Evolutionary conservation across 1,140 invertebrate genomes (phyloP).

Genomic region (Elysia chlorotica): DNA sequence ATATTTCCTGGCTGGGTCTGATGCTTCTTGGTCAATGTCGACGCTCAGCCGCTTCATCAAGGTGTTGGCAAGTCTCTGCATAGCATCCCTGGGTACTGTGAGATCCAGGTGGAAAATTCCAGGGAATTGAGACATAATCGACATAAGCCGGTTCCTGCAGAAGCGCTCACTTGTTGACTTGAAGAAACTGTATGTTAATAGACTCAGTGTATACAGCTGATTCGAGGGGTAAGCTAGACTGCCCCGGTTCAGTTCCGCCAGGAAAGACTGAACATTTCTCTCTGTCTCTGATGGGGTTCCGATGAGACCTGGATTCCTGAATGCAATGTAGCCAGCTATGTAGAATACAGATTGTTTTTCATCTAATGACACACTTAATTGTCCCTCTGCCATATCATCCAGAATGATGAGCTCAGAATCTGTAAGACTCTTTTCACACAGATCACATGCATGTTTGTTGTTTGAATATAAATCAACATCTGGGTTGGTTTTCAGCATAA

Average conservation of each 20-base stretch:
- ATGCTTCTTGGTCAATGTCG: too few species aligned
- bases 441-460: not conserved
- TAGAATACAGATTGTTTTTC: not conserved
- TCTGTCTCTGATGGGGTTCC: not conserved
- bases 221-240: not conserved
- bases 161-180: not conserved
- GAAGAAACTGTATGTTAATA: not conserved
- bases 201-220: not conserved
- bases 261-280: not conserved
- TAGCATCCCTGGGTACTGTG: not conserved
- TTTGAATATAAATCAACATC: not conserved
- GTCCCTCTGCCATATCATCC: not conserved
- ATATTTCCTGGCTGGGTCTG: too few species aligned
- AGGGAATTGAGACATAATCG: not conserved
- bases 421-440: not conserved
- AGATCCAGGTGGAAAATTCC: not conserved
- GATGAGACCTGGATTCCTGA: not conserved
- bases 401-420: not conserved
- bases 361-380: not conserved
- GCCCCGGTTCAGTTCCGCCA: not conserved
- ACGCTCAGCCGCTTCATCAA: too few species aligned
- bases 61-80: not conserved
- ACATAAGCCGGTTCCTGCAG: not conserved
- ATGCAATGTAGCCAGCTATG: not conserved
- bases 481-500: not conserved